These are phyloP conservation scores for Tethya wilhelma DNA, from an alignment of 37 sponge, comb jelly and placozoan species.

Conservation along the genomic window DNA sequence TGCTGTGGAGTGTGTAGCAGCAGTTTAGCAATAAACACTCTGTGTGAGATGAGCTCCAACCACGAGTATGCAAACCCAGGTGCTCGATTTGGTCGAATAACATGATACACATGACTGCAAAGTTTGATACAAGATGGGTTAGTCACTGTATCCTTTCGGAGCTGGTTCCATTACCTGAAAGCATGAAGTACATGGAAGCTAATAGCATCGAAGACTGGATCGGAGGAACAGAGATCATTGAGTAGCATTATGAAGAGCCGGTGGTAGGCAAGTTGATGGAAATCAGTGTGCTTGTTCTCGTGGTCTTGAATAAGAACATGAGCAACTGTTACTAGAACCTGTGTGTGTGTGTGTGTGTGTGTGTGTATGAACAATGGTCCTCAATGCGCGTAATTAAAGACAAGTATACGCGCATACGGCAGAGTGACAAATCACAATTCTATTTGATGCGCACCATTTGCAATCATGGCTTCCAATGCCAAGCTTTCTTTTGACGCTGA, in stretches of 20 bases:
- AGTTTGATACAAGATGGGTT: neutral
- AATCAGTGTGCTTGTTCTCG: slow-evolving; percentile 80
- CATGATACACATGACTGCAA: slow-evolving; percentile 85
- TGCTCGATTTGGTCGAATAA: slow-evolving; percentile 81
- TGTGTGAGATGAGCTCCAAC: slow-evolving; percentile 97
- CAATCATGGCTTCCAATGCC: no score
- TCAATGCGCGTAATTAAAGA: no score
- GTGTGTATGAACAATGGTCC: no score
- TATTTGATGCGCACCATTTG: no score
- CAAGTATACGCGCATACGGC: no score
- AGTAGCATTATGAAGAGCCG: slow-evolving; percentile 97
- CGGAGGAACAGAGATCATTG: slow-evolving; percentile 89
- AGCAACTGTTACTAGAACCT: slow-evolving; percentile 75
- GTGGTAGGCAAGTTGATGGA: slow-evolving; percentile 98
- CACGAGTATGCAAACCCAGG: slow-evolving; percentile 99
- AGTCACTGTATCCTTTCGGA: neutral
- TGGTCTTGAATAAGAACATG: slow-evolving; percentile 96
- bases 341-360: neutral
- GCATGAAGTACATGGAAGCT: slow-evolving; percentile 82
- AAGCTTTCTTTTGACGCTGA: no score
- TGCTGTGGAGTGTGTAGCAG: slow-evolving; percentile 89
- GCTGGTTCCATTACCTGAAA: slow-evolving; percentile 71
- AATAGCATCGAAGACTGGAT: slow-evolving; percentile 93
- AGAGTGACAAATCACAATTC: no score
- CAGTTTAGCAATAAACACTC: slow-evolving; percentile 88